Conservation (phyloP, 2,888 invertebrate species). For the Gymnosoma rotundatum region DNA sequence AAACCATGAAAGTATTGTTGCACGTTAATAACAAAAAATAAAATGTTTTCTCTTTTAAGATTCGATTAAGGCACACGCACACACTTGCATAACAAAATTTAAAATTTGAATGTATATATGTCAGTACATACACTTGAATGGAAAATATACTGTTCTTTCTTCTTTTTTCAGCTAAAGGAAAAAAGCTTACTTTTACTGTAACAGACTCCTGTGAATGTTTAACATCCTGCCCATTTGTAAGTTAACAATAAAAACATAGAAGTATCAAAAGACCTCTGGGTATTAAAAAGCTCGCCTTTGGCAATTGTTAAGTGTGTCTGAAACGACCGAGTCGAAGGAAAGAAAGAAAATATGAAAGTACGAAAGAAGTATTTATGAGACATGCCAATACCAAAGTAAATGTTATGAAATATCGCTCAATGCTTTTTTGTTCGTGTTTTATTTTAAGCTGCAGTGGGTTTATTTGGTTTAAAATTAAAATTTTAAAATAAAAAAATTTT, state of each 20-base stretch:
- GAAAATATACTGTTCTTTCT: not conserved
- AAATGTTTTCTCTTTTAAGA: constrained; percentile 52
- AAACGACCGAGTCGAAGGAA: constrained; percentile 40
- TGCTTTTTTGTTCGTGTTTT: constrained; percentile 20
- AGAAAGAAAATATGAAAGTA: constrained; percentile 13
- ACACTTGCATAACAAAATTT: too few relatives aligned
- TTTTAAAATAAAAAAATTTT: too few relatives aligned
- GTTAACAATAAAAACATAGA: constrained; percentile 26
- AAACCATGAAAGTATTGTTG: constrained; percentile 22
- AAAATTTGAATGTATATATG: not conserved
- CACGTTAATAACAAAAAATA: constrained; percentile 58
- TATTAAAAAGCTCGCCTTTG: constrained; percentile 58
- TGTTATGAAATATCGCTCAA: constrained; percentile 56
- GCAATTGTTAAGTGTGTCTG: too few relatives aligned
- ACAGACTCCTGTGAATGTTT: constrained; percentile 45
- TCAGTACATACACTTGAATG: too few relatives aligned
- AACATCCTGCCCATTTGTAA: constrained; percentile 57
- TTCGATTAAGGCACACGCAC: constrained; percentile 28
- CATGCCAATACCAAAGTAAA: constrained; percentile 64
- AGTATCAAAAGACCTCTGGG: constrained; percentile 34
- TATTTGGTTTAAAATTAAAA: too few relatives aligned
- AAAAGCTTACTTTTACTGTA: too few relatives aligned
- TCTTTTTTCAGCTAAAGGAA: not conserved
- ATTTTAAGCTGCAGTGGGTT: not conserved
- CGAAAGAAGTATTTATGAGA: constrained; percentile 50